Base-by-base conservation (phyloP, 1,140 invertebrate genomes). In the Lerema accius region DNA sequence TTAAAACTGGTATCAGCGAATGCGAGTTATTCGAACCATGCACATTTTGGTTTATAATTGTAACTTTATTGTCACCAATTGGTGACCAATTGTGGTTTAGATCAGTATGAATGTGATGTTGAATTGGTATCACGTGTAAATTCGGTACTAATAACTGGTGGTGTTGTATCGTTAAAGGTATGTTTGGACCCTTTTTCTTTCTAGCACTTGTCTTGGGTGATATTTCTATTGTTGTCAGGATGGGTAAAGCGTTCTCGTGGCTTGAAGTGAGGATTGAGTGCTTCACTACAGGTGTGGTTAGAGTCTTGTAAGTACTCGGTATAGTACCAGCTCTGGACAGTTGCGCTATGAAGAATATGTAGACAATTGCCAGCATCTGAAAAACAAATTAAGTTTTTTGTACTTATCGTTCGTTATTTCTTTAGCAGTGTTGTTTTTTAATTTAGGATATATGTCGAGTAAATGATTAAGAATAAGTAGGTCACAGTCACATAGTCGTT, bases 121-220 rank as follows among this genome's bases (percentile, higher is more conserved):
- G 53, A 1, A 83, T 63, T 0, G 82, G 86, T 59, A 89, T 76
- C 0, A 86, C 84, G 28, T 83, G 82, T 0, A 83, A 59, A 11
- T 73, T 74, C 5, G 73, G 71, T 3, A 78, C 67, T 0, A 74
- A 49, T 11, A 73, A 15, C 13, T 84, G 82, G 23, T 73, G 73
- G 26, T 73, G 73, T n/a, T 68, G 73, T 5, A 76, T 26, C 6
- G 73, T 51, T 15, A 70, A 23, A 7, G 73, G 73, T 43, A 82
- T 60, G 35, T 63, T 82, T 10, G 68, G 71, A 0, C 71, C 72
- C 40, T 86, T 84, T 32, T 82, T 80, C 28, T 82, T 73, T 14
- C 84, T 72, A 1, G 17, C 28, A 6, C 28, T 17, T 17, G 43
- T 17, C 14, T 71, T 60, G 19, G 37, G 32, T 10, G 51, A 23